Evolutionary conservation across 1,140 invertebrate species (phyloP).

Genomic region (Eumeta japonica): DNA sequence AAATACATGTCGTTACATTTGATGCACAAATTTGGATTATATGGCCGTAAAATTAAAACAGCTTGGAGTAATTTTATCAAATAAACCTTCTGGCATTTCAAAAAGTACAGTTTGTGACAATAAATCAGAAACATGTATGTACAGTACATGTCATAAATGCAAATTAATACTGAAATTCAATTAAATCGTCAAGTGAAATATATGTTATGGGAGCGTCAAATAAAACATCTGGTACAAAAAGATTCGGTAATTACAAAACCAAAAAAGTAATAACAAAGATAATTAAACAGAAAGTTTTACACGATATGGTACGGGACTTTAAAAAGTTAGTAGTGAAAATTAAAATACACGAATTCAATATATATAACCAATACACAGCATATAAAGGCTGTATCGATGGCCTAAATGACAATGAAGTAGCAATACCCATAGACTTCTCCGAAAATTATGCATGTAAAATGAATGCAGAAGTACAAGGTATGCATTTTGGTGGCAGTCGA

Average conservation of each 20-base stretch:
- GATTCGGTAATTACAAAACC: conserved; percentile 2
- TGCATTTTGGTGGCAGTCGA: conserved; percentile 17
- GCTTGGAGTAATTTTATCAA: conserved; percentile 5
- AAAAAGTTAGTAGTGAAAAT: conserved; percentile 3
- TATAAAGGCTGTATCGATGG: conserved; percentile 6
- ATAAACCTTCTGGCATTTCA: conserved; percentile 6
- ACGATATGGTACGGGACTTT: conserved; percentile 5
- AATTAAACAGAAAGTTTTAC: background rate
- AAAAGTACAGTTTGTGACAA: conserved; percentile 5
- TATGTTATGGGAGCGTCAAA: background rate
- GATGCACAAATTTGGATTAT: conserved; percentile 12
- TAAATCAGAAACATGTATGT: conserved; percentile 11
- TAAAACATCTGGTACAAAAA: conserved; percentile 8
- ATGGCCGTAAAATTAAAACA: conserved; percentile 5
- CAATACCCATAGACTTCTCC: conserved; percentile 12
- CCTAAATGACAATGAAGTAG: conserved; percentile 7
- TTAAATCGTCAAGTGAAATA: no score
- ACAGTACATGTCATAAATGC: conserved; percentile 6
- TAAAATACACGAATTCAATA: conserved; percentile 9
- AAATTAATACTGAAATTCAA: conserved; percentile 1
- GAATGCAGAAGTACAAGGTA: conserved; percentile 14
- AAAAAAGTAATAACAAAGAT: conserved; percentile 4
- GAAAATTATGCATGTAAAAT: conserved; percentile 20
- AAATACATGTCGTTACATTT: conserved; percentile 13
- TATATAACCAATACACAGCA: conserved; percentile 4